These are phyloP conservation scores for Rhinogobio ventralis DNA, from an alignment of 2,797 vertebrate species.

Conservation along the genomic window DNA sequence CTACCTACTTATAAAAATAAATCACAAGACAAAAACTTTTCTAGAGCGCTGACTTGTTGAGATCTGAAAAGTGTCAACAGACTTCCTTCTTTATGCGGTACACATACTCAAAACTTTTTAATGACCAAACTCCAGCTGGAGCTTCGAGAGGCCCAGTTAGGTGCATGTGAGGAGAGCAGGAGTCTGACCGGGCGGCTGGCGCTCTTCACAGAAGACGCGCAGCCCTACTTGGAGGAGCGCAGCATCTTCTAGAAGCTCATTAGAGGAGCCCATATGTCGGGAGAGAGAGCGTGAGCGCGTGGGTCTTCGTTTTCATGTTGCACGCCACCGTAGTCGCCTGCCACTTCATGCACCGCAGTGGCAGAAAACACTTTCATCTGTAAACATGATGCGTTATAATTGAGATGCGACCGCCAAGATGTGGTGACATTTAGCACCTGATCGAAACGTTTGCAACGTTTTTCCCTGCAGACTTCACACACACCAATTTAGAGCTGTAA, in stretches of 20 bases:
- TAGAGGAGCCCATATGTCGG: conserved; percentile 60
- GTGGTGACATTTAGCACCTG: background rate
- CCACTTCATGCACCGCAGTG: background rate
- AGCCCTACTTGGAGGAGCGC: conserved; percentile 44
- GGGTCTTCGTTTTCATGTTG: conserved; percentile 21
- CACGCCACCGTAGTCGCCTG: background rate
- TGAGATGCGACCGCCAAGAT: background rate
- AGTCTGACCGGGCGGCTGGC: conserved; percentile 59
- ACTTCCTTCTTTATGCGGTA: background rate
- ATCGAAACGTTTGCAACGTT: background rate
- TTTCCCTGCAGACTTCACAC: background rate
- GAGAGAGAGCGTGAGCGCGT: conserved; percentile 21
- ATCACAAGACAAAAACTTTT: background rate
- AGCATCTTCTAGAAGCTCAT: conserved; percentile 50
- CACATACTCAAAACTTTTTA: conserved; percentile 11
- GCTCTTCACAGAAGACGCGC: conserved; percentile 61
- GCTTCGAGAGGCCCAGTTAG: conserved; percentile 57
- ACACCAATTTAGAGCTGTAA: background rate
- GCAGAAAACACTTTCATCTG: conserved; percentile 12
- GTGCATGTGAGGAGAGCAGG: background rate
- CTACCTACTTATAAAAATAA: no score
- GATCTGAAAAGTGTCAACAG: background rate
- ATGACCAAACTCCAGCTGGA: conserved; percentile 15
- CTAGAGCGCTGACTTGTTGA: background rate
- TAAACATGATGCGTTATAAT: conserved; percentile 11